Percentiles rank a stretch among this genome's conserved stretches.
Conservation (phyloP, 2,888 invertebrate genomes). For the Ecliptopera silaceata region DNA sequence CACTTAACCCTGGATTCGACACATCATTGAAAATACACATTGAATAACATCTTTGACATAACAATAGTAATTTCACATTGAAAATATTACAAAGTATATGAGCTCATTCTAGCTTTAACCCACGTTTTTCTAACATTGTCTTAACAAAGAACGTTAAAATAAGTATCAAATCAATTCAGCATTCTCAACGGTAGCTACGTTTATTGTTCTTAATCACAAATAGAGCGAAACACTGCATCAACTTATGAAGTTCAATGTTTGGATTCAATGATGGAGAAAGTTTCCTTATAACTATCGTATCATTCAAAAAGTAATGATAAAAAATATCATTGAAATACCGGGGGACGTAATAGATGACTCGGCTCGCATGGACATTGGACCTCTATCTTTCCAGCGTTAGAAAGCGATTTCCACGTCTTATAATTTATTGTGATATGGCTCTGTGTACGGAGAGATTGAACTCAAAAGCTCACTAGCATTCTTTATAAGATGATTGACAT, state of each 20-base stretch:
- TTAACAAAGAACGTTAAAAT: constrained; percentile 34
- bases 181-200: constrained; percentile 53
- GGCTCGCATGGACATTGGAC: constrained; percentile 6
- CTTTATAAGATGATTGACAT: not conserved
- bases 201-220: constrained; percentile 59
- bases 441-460: constrained; percentile 2
- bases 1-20: constrained; percentile 56
- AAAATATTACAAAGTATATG: constrained; percentile 30
- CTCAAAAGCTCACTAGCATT: not conserved
- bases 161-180: constrained; percentile 44
- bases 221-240: constrained; percentile 58
- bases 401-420: constrained; percentile 34
- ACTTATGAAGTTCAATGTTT: constrained; percentile 46
- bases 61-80: constrained; percentile 47
- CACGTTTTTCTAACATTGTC: constrained; percentile 40
- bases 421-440: constrained; percentile 9
- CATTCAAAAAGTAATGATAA: not conserved
- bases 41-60: constrained; percentile 47
- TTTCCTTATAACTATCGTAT: not conserved
- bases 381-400: constrained; percentile 33
- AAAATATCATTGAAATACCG: constrained; percentile 1
- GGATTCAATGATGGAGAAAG: constrained; percentile 19
- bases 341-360: constrained; percentile 3
- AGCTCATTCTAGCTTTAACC: constrained; percentile 18
- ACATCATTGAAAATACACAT: constrained; percentile 42